Percentiles rank a stretch among this genome's conserved stretches.
phyloP scores from a whole-genome alignment of 2,797 vertebrate species.

The Sphenopsis melanotis region DNA sequence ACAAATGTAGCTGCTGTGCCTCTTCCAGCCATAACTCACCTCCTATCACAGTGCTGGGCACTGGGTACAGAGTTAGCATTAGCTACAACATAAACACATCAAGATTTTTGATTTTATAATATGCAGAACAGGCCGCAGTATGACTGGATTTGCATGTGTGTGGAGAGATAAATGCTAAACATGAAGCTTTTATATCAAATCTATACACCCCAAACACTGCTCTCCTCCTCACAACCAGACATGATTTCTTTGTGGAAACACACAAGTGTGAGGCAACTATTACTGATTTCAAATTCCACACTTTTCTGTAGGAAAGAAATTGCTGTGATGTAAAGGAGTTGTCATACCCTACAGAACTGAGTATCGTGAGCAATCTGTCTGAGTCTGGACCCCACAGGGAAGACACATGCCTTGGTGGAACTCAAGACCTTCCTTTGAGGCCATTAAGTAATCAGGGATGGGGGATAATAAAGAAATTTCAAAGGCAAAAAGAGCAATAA shows the following conservation, averaged over 20 bases:
- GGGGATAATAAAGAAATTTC: neutral
- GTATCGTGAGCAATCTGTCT: neutral
- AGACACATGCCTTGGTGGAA: neutral
- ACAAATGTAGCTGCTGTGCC: neutral
- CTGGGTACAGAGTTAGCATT: neutral
- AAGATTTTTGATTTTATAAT: neutral
- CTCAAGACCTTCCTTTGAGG: neutral
- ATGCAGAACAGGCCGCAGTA: neutral
- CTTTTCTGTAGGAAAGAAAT: neutral
- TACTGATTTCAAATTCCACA: neutral
- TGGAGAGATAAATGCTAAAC: neutral
- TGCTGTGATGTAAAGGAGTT: neutral
- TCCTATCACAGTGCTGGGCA: fast-evolving
- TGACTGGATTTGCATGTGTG: neutral
- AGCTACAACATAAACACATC: neutral
- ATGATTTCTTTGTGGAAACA: neutral
- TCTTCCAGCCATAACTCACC: neutral
- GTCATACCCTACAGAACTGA: neutral
- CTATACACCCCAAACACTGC: neutral
- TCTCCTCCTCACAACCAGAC: neutral
- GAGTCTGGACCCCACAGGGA: neutral
- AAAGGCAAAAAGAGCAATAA: neutral
- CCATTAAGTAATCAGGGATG: neutral
- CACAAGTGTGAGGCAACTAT: neutral
- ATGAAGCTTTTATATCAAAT: neutral